Evolutionary conservation across 1,140 invertebrate species (phyloP).

Genomic region (Sycophaga agraensis): DNA sequence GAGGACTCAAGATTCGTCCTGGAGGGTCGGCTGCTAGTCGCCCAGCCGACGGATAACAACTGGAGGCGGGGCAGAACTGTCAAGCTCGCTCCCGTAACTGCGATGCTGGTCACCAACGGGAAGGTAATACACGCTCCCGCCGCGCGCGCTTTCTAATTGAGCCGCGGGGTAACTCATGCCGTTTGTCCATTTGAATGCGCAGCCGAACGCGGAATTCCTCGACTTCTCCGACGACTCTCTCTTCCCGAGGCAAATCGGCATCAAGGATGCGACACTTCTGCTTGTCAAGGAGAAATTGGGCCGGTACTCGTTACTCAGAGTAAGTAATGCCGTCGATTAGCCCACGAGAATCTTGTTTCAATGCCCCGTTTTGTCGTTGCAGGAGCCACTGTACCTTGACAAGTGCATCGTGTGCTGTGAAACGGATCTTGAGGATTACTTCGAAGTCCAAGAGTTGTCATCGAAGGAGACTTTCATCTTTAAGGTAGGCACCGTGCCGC

Average conservation of each 20-base stretch:
- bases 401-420: slow-evolving; percentile 88
- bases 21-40: slow-evolving; percentile 82
- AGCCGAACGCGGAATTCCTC: slow-evolving; percentile 58
- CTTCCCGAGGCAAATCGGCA: slow-evolving; percentile 69
- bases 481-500: slow-evolving; percentile 79
- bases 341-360: slow-evolving; percentile 1
- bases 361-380: slow-evolving; percentile 28
- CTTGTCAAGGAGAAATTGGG: slow-evolving; percentile 89
- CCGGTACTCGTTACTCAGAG: slow-evolving; percentile 79
- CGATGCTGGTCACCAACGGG: slow-evolving; percentile 83
- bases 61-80: slow-evolving; percentile 85
- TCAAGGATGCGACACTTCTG: slow-evolving; percentile 84
- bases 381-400: slow-evolving; percentile 87
- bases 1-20: slow-evolving; percentile 86
- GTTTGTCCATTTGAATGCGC: no score
- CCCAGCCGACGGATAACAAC: slow-evolving; percentile 85
- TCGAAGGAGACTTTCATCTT: slow-evolving; percentile 93
- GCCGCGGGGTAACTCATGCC: no score
- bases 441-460: slow-evolving; percentile 91
- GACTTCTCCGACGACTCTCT: slow-evolving; percentile 52
- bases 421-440: slow-evolving; percentile 86
- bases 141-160: no score
- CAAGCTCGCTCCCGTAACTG: slow-evolving; percentile 84
- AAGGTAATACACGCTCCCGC: no score
- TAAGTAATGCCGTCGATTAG: slow-evolving; percentile 44